Base-by-base conservation (phyloP, 2,888 invertebrate genomes). In the Rambutsinella grinnellia region DNA sequence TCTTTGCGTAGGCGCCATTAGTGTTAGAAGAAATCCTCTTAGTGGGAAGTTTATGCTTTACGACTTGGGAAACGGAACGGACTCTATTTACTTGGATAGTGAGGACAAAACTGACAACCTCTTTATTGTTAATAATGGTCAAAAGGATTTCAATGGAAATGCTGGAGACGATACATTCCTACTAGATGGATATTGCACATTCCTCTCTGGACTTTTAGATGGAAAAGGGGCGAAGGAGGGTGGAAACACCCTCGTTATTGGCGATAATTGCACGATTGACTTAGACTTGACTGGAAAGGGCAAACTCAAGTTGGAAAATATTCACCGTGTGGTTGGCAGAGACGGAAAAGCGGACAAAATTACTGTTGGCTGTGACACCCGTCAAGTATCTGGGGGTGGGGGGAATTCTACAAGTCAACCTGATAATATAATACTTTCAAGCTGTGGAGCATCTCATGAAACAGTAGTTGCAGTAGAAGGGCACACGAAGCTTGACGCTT, bases 61-160 rank as follows among this genome's bases (percentile, higher is more conserved):
- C 13, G 62, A 5, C n/a, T n/a, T n/a, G n/a, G n/a, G n/a, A n/a
- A n/a, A n/a, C n/a, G n/a, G n/a, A n/a, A n/a, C n/a, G n/a, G 76
- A 76, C 26, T 19, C 8, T 0, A 70, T 65, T 1, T 28, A 47
- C 26, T 6, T 44, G 1, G 3, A 10, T 8, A 5, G 3, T 13
- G 0, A 0, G 19, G 53, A 67, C 47, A 3, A 21, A 1, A 61
- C 60, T 10, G 47, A 56, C 1, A 36, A 51, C 23, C 5, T 24
- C 2, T 21, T 27, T 27, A 21, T 62, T 36, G 68, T 51, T 8
- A n/a, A n/a, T n/a, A 49, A 49, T 21, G 75, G 75, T 1, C 1
- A 3, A 0, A 75, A 75, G 66, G 6, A 24, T 8, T 75, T 68
- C 21, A 24, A 44, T 6, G 75, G 75, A 6, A 69, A 63, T n/a